Evolutionary conservation across 1,140 invertebrate species (phyloP).

Genomic region (Drosophila tani): DNA sequence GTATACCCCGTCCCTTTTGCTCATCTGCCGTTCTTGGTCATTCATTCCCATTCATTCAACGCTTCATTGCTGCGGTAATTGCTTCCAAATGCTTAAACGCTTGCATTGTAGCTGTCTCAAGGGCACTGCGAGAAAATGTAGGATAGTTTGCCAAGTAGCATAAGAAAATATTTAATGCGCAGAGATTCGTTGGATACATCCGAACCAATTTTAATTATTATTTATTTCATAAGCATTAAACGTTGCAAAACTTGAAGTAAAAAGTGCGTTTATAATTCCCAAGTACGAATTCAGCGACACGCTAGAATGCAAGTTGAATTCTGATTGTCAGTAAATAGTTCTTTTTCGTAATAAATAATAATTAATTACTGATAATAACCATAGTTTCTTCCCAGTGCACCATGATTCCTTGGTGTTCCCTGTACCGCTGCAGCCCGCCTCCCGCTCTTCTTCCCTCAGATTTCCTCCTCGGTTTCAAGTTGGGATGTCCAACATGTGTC

Average conservation of each 20-base stretch:
- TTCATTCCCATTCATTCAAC: constrained; percentile 75
- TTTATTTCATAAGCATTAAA: background rate
- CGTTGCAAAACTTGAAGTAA: background rate
- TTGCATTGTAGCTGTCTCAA: constrained; percentile 67
- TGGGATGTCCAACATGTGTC: constrained; percentile 82
- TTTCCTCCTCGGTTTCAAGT: constrained; percentile 42
- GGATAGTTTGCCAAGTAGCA: background rate
- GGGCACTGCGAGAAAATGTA: constrained; percentile 14
- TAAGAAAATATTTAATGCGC: background rate
- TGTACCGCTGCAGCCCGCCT: background rate
- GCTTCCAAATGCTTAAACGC: constrained; percentile 83
- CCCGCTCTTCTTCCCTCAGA: constrained; percentile 7
- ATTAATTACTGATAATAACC: background rate
- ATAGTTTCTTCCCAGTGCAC: constrained; percentile 22
- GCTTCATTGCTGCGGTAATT: constrained; percentile 82
- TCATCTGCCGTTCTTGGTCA: constrained; percentile 33
- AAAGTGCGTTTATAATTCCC: background rate
- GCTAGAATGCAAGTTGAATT: too few species aligned
- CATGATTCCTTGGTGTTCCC: constrained; percentile 23
- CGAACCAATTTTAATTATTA: background rate
- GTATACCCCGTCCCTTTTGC: constrained; percentile 1
- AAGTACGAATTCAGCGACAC: background rate
- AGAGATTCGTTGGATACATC: background rate
- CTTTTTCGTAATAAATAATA: too few species aligned
- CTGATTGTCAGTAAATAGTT: too few species aligned